Evolutionary conservation across 2,888 invertebrate genomes (phyloP).

Genomic region (Diarsia brunnea): DNA sequence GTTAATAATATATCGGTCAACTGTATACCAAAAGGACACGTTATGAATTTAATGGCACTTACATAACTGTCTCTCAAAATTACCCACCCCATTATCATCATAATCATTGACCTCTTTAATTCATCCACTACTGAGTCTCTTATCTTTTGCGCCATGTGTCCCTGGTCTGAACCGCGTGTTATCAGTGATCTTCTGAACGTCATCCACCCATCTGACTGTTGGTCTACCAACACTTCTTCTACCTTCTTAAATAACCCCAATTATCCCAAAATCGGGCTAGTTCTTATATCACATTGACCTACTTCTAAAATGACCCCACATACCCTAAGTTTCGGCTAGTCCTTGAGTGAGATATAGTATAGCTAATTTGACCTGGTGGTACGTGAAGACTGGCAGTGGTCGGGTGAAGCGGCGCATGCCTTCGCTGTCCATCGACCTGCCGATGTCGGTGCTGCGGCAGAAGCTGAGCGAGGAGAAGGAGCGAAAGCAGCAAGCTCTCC

Average conservation of each 20-base stretch:
- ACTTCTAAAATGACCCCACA: not conserved
- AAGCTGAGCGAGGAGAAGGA: slow-evolving; percentile 95
- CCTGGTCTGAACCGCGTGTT: not conserved
- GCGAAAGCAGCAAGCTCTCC: slow-evolving; percentile 92
- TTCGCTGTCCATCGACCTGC: slow-evolving; percentile 96
- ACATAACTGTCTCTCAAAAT: not conserved
- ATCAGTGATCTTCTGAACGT: not conserved
- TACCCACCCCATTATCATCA: not conserved
- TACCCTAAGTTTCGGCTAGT: slow-evolving; percentile 4
- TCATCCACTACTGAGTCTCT: not conserved
- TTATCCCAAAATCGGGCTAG: not conserved
- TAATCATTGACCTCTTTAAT: not conserved
- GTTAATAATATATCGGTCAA: not conserved
- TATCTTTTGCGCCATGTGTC: not conserved
- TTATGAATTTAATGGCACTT: not conserved
- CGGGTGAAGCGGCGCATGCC: slow-evolving; percentile 91
- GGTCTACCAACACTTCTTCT: not conserved
- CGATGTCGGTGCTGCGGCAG: slow-evolving; percentile 95
- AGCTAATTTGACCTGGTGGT: slow-evolving; percentile 69
- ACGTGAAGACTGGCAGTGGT: slow-evolving; percentile 81
- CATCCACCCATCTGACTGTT: not conserved
- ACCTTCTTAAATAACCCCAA: too few relatives aligned
- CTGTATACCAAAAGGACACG: not conserved
- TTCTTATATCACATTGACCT: not conserved
- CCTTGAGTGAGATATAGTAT: slow-evolving; percentile 35